These are phyloP conservation scores for Rhyzopertha dominica DNA, from an alignment of 1,140 invertebrate species.

Conservation along the genomic window DNA sequence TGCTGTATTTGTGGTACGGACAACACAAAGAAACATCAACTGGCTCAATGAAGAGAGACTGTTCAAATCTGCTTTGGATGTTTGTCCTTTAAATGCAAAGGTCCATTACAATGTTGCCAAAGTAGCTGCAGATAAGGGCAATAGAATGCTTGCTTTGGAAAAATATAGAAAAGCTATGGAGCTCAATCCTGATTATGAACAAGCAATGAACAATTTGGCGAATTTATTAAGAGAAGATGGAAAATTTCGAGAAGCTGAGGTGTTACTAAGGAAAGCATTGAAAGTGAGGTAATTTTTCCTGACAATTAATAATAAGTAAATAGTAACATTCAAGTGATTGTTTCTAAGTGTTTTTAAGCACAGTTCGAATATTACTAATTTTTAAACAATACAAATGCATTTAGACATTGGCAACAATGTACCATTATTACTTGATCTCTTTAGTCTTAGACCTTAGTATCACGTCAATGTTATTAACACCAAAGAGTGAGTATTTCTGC, in stretches of 20 bases:
- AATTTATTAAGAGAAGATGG: slow-evolving; percentile 83
- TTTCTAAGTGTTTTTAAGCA: not conserved
- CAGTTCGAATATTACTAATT: no score
- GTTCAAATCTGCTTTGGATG: slow-evolving; percentile 64
- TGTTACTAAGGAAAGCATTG: slow-evolving; percentile 69
- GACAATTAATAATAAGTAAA: not conserved
- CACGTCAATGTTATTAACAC: no score
- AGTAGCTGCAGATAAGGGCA: slow-evolving; percentile 69
- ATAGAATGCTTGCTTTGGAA: slow-evolving; percentile 61
- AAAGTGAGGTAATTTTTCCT: slow-evolving; percentile 59
- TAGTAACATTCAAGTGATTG: not conserved
- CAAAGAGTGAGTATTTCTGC: no score
- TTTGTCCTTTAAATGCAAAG: slow-evolving; percentile 89
- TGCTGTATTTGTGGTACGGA: slow-evolving; percentile 49
- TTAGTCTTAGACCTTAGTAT: no score
- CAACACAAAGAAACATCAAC: slow-evolving; percentile 65
- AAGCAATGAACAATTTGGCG: slow-evolving; percentile 95
- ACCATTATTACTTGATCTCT: no score
- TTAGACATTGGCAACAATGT: no score
- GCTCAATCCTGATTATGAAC: slow-evolving; percentile 86
- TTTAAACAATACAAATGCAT: no score
- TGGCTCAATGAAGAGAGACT: slow-evolving; percentile 74
- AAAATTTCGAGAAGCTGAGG: slow-evolving; percentile 68
- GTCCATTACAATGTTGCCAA: slow-evolving; percentile 96
- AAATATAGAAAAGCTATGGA: slow-evolving; percentile 58